Base-by-base conservation (phyloP, 2,888 invertebrate genomes). In the Hypselothyrea guttata region DNA sequence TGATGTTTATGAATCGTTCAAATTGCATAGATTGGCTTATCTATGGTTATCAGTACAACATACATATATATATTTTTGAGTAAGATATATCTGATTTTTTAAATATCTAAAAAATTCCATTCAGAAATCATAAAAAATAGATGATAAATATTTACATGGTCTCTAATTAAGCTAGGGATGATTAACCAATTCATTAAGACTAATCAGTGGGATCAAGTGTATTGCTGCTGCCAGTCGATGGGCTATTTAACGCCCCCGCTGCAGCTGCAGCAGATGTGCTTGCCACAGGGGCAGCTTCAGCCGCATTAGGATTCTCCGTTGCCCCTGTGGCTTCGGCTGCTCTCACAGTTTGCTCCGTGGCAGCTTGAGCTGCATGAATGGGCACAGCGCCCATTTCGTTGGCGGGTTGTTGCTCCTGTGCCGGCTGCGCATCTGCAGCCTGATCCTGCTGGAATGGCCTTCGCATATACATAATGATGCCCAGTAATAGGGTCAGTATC, bases 391-490 rank as follows among this genome's bases (percentile, higher is more conserved):
- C 72, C 34, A 78, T 52, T 1, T 72, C 71, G 57, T 84, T 60
- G 22, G 42, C 54, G 31, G 35, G 60, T 30, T 57, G 60, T 31
- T 57, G 60, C 33, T 54, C 30, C 37, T 56, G 54, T n/a, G 51
- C 55, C 1, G 34, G 68, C 47, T 73, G 68, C 33, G 58, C 54
- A 31, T 64, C 73, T 13, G 38, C 42, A 35, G 37, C 13, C 35
- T 62, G 63, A 38, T 78, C 78, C 18, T 81, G 75, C 57, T 87
- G 88, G 48, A 84, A 91, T 4, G 93, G 94, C 76, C 96, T 92
- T 55, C 96, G 91, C 78, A 95, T 93, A 89, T 96, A 96, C 72
- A 97, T 92, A 45, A 97, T 93, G 9, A 95, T 91, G 22, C 95
- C 97, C 42, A 98, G 91, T n/a, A 97, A 91, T 9, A 95, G 93